Base-by-base conservation (phyloP, 2,888 invertebrate genomes). In the Zygothrica quintamaculata region DNA sequence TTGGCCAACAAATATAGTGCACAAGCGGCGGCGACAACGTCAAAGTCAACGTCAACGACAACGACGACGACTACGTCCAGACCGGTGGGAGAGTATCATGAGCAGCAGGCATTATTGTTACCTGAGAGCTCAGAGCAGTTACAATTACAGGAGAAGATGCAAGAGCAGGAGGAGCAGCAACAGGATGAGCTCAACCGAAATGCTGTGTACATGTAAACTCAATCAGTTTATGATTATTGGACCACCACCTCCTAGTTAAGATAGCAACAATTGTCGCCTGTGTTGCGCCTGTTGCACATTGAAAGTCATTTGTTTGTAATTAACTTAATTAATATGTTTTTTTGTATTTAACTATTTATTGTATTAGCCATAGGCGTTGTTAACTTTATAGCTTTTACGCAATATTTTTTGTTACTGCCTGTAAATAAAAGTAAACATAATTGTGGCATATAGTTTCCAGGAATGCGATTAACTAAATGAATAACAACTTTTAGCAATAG, bases 301-400 rank as follows among this genome's bases (percentile, higher is more conserved):
- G 84, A 88, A 89, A 89, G 89, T 89, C 90, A 89, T 89, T 84
- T 29, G 29, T 29, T 76, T 79, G 77, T 75, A 79, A 79, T 75
- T 75, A 79, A 79, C 44, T 34, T 67, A 40, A 62, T 22, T 58
- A 52, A 74, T 59, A 55, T 46, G 18, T 51, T 50, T 40, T 36
- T 47, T 34, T 50, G 40, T 50, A 65, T 65, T 55, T 59, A 65
- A 50, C 58, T 77, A 73, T 65, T 73, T 70, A 61, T 67, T 77
- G 75, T 65, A 50, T 44, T 69, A 69, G 66, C 29, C 51, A 16
- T 33, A 69, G 61, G 62, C 61, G 80, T 86, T 81, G 74, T 80
- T 86, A 84, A 86, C 65, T 82, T 26, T 50, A 48, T 50, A 74
- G 57, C 37, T 59, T 44, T 43, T 72, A 64, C 18, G 57, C 15